Percentiles rank a stretch among this genome's conserved stretches.
Evolutionary conservation across 2,888 invertebrate genomes (phyloP).

Genomic region (Kuschelorhynchus macadamiae): DNA sequence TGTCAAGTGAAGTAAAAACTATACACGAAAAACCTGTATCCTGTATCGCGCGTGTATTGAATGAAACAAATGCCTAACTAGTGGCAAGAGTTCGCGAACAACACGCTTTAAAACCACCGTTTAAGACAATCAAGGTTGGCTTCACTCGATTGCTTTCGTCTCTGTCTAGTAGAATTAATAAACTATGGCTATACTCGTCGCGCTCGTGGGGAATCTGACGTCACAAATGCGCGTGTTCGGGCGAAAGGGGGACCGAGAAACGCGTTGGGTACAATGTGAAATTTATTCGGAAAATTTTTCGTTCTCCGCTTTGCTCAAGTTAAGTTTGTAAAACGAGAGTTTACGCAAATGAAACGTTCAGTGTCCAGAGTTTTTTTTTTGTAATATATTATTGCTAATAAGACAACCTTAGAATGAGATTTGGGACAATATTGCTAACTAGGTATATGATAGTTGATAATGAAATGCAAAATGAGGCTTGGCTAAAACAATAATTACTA

Average conservation of each 20-base stretch:
- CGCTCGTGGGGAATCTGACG: constrained; percentile 22
- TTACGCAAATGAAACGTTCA: constrained; percentile 14
- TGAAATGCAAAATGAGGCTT: no score
- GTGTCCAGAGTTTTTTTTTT: no score
- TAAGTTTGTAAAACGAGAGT: constrained; percentile 17
- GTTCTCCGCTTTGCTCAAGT: constrained; percentile 25
- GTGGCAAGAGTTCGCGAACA: constrained; percentile 43
- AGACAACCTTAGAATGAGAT: no score
- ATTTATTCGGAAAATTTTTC: constrained; percentile 43
- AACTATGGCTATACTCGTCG: constrained; percentile 20
- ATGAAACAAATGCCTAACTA: constrained; percentile 43
- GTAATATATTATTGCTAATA: no score
- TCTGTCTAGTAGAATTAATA: constrained; percentile 10
- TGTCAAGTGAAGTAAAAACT: constrained; percentile 22
- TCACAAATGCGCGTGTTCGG: constrained; percentile 27
- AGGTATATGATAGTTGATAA: no score
- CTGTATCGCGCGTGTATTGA: constrained; percentile 36
- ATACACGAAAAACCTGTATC: constrained; percentile 30
- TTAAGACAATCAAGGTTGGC: constrained; percentile 49
- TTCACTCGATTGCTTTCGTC: constrained; percentile 30
- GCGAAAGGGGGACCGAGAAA: constrained; percentile 34
- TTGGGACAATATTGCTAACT: no score
- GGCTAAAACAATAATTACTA: no score
- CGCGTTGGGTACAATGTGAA: constrained; percentile 18
- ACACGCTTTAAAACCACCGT: constrained; percentile 48